These are phyloP conservation scores for Brachionus plicatilis DNA, from an alignment of 1,140 invertebrate genomes.

Conservation along the genomic window DNA sequence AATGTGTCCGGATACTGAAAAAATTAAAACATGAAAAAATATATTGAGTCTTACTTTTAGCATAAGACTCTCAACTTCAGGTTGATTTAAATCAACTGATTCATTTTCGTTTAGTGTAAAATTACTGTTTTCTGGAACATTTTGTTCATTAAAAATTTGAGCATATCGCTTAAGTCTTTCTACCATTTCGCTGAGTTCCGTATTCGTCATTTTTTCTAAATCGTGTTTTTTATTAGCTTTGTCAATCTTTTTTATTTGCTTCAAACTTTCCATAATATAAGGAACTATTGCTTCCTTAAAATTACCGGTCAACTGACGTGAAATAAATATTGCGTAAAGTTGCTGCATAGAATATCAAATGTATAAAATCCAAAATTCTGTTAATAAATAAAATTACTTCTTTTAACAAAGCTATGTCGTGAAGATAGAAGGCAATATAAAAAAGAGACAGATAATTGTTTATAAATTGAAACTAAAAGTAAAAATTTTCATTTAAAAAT, in stretches of 20 bases:
- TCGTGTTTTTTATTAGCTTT: background rate
- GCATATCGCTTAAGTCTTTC: background rate
- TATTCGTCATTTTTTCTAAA: background rate
- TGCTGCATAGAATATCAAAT: background rate
- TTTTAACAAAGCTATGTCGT: constrained; percentile 5
- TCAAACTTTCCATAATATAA: background rate
- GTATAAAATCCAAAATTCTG: background rate
- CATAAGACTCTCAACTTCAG: constrained; percentile 17
- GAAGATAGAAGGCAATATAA: constrained; percentile 21
- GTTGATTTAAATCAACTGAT: background rate
- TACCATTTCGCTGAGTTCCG: background rate
- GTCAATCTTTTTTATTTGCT: constrained; percentile 30
- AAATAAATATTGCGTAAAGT: constrained; percentile 17
- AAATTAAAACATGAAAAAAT: background rate
- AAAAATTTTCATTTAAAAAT: constrained; percentile 16
- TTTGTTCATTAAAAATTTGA: background rate
- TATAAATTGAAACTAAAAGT: constrained; percentile 43
- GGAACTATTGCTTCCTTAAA: constrained; percentile 30
- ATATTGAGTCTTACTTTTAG: background rate
- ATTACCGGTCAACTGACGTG: background rate
- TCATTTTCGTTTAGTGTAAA: background rate
- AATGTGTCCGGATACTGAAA: background rate
- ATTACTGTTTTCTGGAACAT: background rate
- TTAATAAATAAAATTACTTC: background rate
- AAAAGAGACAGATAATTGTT: constrained; percentile 13